Percentiles rank a stretch among this genome's conserved stretches.
phyloP scores from a whole-genome alignment of 2,888 invertebrate genomes.

The Phymatocera aterrima region DNA sequence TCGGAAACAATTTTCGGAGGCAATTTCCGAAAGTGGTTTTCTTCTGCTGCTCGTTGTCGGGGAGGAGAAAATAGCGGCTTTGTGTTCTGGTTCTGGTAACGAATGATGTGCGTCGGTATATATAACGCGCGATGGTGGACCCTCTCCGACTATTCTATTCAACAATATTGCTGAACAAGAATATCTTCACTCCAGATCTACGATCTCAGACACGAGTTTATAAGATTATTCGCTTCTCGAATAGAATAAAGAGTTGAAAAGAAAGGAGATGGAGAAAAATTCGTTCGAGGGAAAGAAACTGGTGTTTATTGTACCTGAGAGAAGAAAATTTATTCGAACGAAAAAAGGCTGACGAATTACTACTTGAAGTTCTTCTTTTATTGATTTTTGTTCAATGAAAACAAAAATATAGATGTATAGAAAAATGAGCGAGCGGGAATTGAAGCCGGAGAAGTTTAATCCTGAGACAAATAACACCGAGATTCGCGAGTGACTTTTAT shows the following conservation, averaged over 20 bases:
- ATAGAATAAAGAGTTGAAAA: background rate
- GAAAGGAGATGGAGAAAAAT: background rate
- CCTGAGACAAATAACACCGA: background rate
- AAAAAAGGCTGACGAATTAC: no score
- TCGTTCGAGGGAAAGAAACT: background rate
- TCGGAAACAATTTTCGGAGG: slow-evolving; percentile 29
- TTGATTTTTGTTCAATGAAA: background rate
- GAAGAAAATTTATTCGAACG: no score
- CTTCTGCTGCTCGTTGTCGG: background rate
- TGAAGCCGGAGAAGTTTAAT: background rate
- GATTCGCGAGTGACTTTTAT: background rate
- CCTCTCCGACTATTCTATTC: background rate
- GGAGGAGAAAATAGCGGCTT: background rate
- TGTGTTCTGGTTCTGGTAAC: background rate
- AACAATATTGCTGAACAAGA: background rate
- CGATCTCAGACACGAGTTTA: background rate
- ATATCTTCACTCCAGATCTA: background rate
- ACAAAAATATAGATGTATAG: background rate
- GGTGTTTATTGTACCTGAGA: no score
- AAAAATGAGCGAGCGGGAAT: background rate
- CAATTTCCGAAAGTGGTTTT: slow-evolving; percentile 40
- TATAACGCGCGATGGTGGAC: background rate
- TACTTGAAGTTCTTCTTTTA: no score
- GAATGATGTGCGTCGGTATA: slow-evolving; percentile 7
- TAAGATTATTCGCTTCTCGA: background rate